Conservation (phyloP, 2,113 vertebrate species). For the Heliornis fulica region DNA sequence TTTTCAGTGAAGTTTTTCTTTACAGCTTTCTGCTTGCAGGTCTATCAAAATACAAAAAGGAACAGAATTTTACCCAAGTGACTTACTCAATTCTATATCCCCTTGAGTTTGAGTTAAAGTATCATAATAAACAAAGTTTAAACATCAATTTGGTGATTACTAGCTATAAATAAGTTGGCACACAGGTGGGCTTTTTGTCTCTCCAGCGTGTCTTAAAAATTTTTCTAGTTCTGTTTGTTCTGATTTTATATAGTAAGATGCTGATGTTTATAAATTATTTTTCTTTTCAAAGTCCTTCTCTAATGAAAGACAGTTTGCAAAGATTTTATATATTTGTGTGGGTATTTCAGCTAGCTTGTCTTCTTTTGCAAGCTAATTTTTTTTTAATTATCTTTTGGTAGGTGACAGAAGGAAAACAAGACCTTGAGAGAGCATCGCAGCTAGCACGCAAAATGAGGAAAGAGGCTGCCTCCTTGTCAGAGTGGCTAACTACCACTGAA, state of each 20-base stretch:
- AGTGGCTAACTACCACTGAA: constrained; percentile 85
- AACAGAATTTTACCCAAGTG: neutral
- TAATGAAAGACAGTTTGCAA: neutral
- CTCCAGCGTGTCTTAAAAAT: neutral
- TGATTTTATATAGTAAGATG: neutral
- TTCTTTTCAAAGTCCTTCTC: neutral
- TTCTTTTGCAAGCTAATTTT: neutral
- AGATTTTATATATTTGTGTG: neutral
- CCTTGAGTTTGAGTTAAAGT: neutral
- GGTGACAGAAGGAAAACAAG: constrained; percentile 97
- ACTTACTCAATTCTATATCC: neutral
- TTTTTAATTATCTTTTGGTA: constrained; percentile 15
- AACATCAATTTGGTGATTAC: neutral
- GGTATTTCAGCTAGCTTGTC: neutral
- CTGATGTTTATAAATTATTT: neutral
- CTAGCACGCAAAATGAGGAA: constrained; percentile 86
- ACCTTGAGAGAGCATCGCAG: constrained; percentile 87
- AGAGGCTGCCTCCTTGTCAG: constrained; percentile 80
- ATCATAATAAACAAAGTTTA: neutral
- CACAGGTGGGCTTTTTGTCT: neutral
- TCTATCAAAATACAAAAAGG: neutral
- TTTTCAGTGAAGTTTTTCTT: neutral
- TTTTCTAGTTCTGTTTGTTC: neutral
- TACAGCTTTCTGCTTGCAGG: neutral
- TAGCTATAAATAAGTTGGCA: neutral